phyloP scores from a whole-genome alignment of 2,888 invertebrate species.

The Archaeoteleia sp. region DNA sequence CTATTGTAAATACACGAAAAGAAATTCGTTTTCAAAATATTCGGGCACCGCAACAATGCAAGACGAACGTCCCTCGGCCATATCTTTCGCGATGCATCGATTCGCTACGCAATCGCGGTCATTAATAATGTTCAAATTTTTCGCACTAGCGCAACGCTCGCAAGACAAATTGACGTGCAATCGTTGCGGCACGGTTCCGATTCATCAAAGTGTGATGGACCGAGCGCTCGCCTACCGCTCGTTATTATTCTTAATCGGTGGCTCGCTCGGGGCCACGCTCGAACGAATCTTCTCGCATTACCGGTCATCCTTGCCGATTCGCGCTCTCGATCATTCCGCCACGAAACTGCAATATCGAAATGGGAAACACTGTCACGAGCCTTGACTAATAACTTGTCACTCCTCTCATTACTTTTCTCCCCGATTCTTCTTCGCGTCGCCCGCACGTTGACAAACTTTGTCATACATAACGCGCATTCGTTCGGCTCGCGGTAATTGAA shows the following conservation, averaged over 20 bases:
- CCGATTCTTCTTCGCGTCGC: no score
- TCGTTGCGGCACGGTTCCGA: slow-evolving; percentile 41
- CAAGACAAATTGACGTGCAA: slow-evolving; percentile 46
- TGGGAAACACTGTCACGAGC: no score
- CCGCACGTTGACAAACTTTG: no score
- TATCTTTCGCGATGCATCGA: background rate
- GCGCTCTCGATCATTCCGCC: slow-evolving; percentile 1
- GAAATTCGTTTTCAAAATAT: no score
- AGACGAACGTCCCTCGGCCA: no score
- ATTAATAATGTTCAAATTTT: slow-evolving; percentile 51
- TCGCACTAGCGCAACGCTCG: slow-evolving; percentile 38
- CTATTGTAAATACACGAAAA: no score
- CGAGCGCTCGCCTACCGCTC: slow-evolving; percentile 35
- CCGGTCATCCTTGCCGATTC: slow-evolving; percentile 10
- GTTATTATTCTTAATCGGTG: slow-evolving; percentile 55
- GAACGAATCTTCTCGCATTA: slow-evolving; percentile 9
- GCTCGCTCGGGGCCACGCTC: slow-evolving; percentile 23
- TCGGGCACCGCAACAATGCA: no score
- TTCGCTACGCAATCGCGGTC: slow-evolving; percentile 25
- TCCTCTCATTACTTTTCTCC: no score
- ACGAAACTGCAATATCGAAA: no score
- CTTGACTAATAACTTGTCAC: no score
- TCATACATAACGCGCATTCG: no score
- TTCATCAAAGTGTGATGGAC: slow-evolving; percentile 53
- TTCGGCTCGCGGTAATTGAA: background rate